Percentiles rank a stretch among this genome's conserved stretches.
phyloP scores from a whole-genome alignment of 2,888 invertebrate genomes.

The Platycnemis pennipes region DNA sequence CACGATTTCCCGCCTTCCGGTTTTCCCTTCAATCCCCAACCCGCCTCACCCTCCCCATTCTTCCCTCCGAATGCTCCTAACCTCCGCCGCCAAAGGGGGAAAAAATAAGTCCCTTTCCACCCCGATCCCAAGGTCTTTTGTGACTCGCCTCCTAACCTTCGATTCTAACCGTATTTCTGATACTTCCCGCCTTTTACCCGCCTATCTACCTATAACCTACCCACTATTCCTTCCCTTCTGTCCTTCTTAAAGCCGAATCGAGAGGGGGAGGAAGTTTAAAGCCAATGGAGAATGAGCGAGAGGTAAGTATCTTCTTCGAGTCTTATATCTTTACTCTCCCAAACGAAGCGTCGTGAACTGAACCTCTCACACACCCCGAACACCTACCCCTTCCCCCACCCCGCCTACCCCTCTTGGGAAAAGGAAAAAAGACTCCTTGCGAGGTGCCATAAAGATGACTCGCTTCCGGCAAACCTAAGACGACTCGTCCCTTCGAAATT shows the following conservation, averaged over 20 bases:
- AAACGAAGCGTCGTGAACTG: slow-evolving; percentile 18
- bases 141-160: not conserved
- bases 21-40: not conserved
- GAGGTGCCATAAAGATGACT: not conserved
- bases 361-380: too few relatives aligned
- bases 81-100: not conserved
- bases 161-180: not conserved
- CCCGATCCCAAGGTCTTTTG: slow-evolving; percentile 8
- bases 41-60: not conserved
- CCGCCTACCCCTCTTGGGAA: not conserved
- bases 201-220: too few relatives aligned
- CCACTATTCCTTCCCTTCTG: not conserved
- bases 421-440: not conserved
- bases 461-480: not conserved
- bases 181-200: not conserved
- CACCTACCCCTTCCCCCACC: not conserved
- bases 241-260: not conserved
- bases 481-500: not conserved
- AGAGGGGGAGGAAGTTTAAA: not conserved
- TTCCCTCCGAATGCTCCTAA: not conserved
- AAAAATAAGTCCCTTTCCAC: not conserved
- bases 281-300: not conserved
- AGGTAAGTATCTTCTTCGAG: not conserved
- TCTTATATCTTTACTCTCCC: not conserved
- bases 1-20: slow-evolving; percentile 18